These are phyloP conservation scores for Drosophila rhopaloa DNA, from an alignment of 1,140 invertebrate genomes.

Conservation along the genomic window DNA sequence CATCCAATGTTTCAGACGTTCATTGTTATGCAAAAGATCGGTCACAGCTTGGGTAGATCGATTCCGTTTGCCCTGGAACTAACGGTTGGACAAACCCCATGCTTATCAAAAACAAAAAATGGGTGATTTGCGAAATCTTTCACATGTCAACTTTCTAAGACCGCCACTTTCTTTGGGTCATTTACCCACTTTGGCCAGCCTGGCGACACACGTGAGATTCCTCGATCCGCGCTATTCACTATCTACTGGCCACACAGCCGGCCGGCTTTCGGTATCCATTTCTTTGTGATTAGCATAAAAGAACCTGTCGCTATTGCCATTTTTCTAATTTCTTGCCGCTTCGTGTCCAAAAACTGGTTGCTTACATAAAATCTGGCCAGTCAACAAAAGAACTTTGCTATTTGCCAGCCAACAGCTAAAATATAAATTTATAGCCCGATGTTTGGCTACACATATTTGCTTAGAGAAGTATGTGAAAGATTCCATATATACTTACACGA, in stretches of 20 bases:
- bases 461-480: slow-evolving; percentile 5
- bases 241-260: slow-evolving; percentile 27
- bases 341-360: slow-evolving; percentile 60
- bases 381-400: slow-evolving; percentile 50
- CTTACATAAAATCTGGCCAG: slow-evolving; percentile 66
- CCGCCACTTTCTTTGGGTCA: slow-evolving; percentile 61
- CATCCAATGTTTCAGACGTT: slow-evolving; percentile 11
- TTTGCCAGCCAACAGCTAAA: slow-evolving; percentile 31
- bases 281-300: slow-evolving; percentile 72
- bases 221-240: not conserved
- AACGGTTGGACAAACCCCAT: slow-evolving; percentile 21
- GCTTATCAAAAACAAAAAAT: slow-evolving; percentile 35
- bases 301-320: slow-evolving; percentile 58
- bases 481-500: slow-evolving; percentile 88
- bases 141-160: slow-evolving; percentile 52
- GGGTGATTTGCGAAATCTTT: slow-evolving; percentile 27
- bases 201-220: slow-evolving; percentile 62
- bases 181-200: slow-evolving; percentile 42
- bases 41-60: slow-evolving; percentile 5
- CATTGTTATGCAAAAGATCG: slow-evolving; percentile 34
- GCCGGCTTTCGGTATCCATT: slow-evolving; percentile 45
- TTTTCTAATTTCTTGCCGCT: slow-evolving; percentile 39
- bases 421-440: slow-evolving; percentile 17
- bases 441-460: slow-evolving; percentile 11
- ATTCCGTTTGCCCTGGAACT: slow-evolving; percentile 33